A percentile compares a stretch with the other conserved stretches of the same genome.
Evolutionary conservation across 2,797 vertebrate genomes (phyloP).

Genomic region (Masticophis lateralis): DNA sequence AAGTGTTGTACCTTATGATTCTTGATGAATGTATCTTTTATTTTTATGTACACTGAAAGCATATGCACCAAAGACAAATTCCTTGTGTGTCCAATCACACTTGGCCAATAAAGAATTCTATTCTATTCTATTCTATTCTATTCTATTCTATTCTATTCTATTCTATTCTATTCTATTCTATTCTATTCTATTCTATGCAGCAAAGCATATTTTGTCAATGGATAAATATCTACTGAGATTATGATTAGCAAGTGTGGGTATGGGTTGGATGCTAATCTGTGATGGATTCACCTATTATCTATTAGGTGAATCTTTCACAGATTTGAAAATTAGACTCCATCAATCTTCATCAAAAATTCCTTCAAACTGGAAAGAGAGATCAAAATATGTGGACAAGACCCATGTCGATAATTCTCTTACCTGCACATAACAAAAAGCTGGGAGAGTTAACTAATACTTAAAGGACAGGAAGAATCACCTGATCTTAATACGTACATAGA

Average conservation of each 20-base stretch:
- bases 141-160: no score
- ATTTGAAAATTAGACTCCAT: neutral
- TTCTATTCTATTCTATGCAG: neutral
- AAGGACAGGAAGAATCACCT: neutral
- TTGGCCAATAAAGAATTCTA: no score
- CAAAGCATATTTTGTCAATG: neutral
- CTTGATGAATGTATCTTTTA: no score
- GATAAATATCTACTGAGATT: neutral
- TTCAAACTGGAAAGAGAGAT: neutral
- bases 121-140: no score
- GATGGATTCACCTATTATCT: neutral
- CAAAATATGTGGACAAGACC: neutral
- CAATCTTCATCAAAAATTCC: neutral
- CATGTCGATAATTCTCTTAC: neutral
- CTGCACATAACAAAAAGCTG: neutral
- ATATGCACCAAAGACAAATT: no score
- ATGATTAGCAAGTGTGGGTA: neutral
- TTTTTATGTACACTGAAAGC: no score
- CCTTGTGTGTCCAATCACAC: no score
- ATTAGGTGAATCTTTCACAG: neutral
- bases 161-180: no score
- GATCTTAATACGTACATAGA: neutral
- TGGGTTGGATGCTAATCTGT: neutral
- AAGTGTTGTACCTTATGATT: no score
- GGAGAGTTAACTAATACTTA: neutral